Evolutionary conservation across 2,888 invertebrate genomes (phyloP), one percentile per base, ranked within the genome.

Genomic region (Lordiphosa andalusiaca): DNA sequence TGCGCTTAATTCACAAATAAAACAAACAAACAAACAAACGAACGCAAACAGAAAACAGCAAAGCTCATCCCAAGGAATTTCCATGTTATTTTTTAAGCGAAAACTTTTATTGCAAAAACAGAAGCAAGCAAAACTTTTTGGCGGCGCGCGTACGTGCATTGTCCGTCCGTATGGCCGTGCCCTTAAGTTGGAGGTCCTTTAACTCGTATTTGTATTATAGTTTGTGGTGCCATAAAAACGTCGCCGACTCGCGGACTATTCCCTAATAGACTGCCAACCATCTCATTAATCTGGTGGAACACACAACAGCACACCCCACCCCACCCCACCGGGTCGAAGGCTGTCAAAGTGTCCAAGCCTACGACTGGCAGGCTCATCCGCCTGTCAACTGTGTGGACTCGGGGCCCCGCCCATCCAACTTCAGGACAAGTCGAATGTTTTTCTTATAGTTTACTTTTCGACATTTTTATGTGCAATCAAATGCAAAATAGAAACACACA

Each of bases 1-100:
- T 84, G 77, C 88, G 86, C 86, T 89, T 89, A 89, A 89, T 88
- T 89, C 88, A 88, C 88, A 88, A 88, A 87, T 87, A 85, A 85
- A 87, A 87, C 74, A 87, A 69, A 16, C 33, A 46, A 19, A 46
- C 30, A 10, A 13, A 46, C 33, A 13, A 16, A 30, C 33, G 33
- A 13, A 10, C 40, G 19, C 23, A 35, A 52, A 53, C 39, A 56
- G 57, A 63, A 55, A 44, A 47, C 56, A 44, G 40, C 56, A 50
- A 52, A 52, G 48, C 64, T 63, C 56, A 57, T 63, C 44, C 56
- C 52, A 42, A 65, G 53, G 50, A 54, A 55, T 73, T 73, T 51
- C 47, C 41, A 33, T 52, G 48, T 37, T 30, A 35, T 65, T 58
- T 57, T 68, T 63, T 78, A 58, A 73, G 68, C 53, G 59, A 54